Conservation (phyloP, 2,113 vertebrate species). For the Empidonax traillii region DNA sequence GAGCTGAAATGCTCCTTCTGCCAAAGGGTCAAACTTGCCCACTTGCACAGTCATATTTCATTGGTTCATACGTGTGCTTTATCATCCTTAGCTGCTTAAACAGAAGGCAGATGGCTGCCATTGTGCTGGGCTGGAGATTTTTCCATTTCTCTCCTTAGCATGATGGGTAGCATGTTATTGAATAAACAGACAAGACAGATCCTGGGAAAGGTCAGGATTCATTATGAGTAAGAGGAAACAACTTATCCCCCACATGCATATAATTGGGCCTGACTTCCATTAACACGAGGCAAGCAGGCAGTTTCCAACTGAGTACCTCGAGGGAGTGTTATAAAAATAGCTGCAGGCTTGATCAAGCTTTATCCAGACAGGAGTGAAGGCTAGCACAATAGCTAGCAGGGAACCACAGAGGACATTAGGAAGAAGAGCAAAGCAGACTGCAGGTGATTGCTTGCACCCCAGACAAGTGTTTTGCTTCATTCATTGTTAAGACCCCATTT, state of each 20-base stretch:
- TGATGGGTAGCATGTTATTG: background rate
- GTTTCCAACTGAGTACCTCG: background rate
- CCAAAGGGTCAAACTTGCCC: background rate
- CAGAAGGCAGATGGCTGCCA: background rate
- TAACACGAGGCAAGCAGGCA: constrained; percentile 8
- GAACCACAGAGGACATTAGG: background rate
- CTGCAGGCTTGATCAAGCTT: background rate
- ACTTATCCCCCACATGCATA: background rate
- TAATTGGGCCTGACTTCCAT: constrained; percentile 36
- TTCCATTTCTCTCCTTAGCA: constrained; percentile 3
- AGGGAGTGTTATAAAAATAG: constrained; percentile 43
- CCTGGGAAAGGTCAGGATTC: constrained; percentile 58
- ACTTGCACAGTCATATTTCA: background rate
- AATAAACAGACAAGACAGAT: constrained; percentile 46
- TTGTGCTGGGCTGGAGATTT: background rate
- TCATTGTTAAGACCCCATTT: background rate
- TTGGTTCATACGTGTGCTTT: background rate
- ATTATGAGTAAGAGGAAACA: constrained; percentile 44
- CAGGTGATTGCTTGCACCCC: background rate
- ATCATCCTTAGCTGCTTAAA: background rate
- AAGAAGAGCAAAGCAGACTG: background rate
- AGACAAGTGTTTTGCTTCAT: background rate
- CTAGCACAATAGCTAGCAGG: background rate
- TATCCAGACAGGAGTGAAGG: background rate
- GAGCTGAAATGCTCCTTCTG: background rate